Conservation (phyloP, 2,113 vertebrate species). For the Oryzias curvinotus region DNA sequence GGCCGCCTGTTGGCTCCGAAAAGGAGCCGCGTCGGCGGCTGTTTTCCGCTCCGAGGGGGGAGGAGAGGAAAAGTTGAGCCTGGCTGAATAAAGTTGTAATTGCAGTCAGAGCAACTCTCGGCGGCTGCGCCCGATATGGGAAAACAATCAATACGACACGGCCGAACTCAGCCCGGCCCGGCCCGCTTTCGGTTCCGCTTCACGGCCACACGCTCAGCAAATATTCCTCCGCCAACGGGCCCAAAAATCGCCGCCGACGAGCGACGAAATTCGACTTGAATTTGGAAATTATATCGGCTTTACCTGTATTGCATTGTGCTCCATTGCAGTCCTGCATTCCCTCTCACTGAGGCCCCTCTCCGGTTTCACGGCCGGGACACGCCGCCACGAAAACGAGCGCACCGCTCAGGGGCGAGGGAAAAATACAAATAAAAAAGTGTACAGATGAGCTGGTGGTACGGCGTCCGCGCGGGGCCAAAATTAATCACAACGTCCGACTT, state of each 20-base stretch:
- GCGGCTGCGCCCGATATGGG: slow-evolving; percentile 45
- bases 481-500: slow-evolving; percentile 72
- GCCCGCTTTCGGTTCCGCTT: slow-evolving; percentile 6
- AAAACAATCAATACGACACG: slow-evolving; percentile 75
- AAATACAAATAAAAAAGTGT: slow-evolving; percentile 41
- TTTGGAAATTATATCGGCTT: slow-evolving; percentile 60
- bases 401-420: slow-evolving; percentile 37
- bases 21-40: slow-evolving; percentile 26
- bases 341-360: slow-evolving; percentile 78
- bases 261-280: slow-evolving; percentile 17
- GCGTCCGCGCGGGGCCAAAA: slow-evolving; percentile 79
- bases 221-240: slow-evolving; percentile 32
- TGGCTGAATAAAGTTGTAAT: slow-evolving; percentile 72
- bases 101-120: slow-evolving; percentile 60
- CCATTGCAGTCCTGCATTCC: slow-evolving; percentile 84
- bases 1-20: not conserved
- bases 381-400: slow-evolving; percentile 78
- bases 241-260: not conserved
- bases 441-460: slow-evolving; percentile 7
- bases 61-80: slow-evolving; percentile 61
- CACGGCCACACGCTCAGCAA: slow-evolving; percentile 6
- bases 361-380: slow-evolving; percentile 82
- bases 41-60: slow-evolving; percentile 9
- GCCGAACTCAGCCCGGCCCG: slow-evolving; percentile 43
- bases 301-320: slow-evolving; percentile 85